A percentile compares a stretch with the other conserved stretches of the same genome.
Evolutionary conservation across 1,140 invertebrate species (phyloP).

Genomic region (Drosophila erecta): DNA sequence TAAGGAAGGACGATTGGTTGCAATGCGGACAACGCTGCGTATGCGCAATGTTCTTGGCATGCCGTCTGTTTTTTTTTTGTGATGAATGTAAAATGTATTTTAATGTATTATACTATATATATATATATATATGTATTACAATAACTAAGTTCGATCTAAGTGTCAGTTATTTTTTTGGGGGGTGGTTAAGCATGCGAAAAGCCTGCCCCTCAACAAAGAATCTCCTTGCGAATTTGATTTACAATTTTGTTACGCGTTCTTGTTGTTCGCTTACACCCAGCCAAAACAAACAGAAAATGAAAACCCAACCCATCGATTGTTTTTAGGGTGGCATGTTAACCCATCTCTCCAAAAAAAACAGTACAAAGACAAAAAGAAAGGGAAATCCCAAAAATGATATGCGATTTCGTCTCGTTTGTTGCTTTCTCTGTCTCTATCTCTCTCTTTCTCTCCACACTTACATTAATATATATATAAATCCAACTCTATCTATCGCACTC

Average conservation of each 20-base stretch:
- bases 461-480: slow-evolving; percentile 14
- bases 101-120: slow-evolving; percentile 20
- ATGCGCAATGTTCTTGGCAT: slow-evolving; percentile 48
- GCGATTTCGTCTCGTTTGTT: slow-evolving; percentile 41
- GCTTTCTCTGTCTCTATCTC: slow-evolving; percentile 34
- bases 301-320: slow-evolving; percentile 28
- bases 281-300: neutral
- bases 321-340: slow-evolving; percentile 43
- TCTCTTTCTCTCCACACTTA: slow-evolving; percentile 16
- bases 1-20: slow-evolving; percentile 6
- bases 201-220: slow-evolving; percentile 6
- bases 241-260: slow-evolving; percentile 27
- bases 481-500: slow-evolving; percentile 42
- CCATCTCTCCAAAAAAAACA: slow-evolving; percentile 28
- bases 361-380: neutral
- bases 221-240: slow-evolving; percentile 30
- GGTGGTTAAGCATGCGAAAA: slow-evolving; percentile 41
- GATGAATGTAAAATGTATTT: slow-evolving; percentile 24
- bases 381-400: slow-evolving; percentile 42
- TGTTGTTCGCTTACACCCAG: slow-evolving; percentile 18
- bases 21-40: slow-evolving; percentile 44
- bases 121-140: slow-evolving; percentile 5
- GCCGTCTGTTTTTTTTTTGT: slow-evolving; percentile 17
- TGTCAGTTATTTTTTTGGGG: slow-evolving; percentile 12
- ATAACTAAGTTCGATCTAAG: slow-evolving; percentile 55